A percentile compares a stretch with the other conserved stretches of the same genome.
Conservation (phyloP, 2,888 invertebrate genomes). For the Tetranychus piercei region DNA sequence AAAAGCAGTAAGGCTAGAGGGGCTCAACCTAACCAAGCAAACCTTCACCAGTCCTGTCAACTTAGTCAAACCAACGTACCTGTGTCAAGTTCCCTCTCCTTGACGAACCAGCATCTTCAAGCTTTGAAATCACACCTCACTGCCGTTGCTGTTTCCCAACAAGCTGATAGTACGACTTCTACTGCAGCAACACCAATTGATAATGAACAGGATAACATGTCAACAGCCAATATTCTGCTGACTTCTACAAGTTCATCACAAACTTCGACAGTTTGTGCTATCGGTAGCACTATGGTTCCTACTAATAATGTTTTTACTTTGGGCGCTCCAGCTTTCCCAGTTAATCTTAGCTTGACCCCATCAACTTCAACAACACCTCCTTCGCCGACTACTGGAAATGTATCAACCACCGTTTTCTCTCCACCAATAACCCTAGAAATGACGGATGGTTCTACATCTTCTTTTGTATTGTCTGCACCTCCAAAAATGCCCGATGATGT, state of each 20-base stretch:
- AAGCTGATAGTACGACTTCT: slow-evolving; percentile 22
- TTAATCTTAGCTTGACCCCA: slow-evolving; percentile 24
- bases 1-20: background rate
- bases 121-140: slow-evolving; percentile 25
- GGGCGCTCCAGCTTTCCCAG: slow-evolving; percentile 26
- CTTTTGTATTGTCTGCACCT: background rate
- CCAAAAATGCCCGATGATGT: background rate
- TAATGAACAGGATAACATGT: background rate
- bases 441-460: background rate
- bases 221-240: background rate
- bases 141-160: slow-evolving; percentile 26
- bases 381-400: slow-evolving; percentile 21
- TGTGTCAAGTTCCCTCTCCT: background rate
- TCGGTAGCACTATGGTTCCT: background rate
- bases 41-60: background rate
- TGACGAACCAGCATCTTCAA: slow-evolving; percentile 27
- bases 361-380: slow-evolving; percentile 24
- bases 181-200: background rate
- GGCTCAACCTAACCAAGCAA: background rate
- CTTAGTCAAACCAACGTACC: slow-evolving; percentile 11
- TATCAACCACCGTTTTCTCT: background rate
- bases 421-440: background rate
- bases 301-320: slow-evolving; percentile 21
- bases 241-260: background rate
- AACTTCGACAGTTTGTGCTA: slow-evolving; percentile 20